These are phyloP conservation scores for Scaptomyza flava DNA, from an alignment of 2,888 invertebrate species.

Conservation along the genomic window DNA sequence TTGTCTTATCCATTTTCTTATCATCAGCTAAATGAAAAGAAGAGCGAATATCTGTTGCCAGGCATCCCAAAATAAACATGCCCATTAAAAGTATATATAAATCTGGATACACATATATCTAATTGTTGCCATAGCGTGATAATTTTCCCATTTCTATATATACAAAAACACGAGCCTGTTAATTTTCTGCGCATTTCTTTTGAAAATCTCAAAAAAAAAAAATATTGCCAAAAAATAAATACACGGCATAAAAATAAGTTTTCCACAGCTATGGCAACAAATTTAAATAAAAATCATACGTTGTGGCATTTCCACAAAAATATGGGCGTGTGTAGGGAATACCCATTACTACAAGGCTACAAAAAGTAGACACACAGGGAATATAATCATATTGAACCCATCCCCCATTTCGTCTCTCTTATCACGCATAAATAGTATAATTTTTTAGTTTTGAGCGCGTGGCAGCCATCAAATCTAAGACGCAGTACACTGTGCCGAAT, in stretches of 20 bases:
- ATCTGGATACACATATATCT: background rate
- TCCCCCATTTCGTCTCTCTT: background rate
- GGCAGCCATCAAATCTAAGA: constrained; percentile 44
- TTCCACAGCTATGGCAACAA: constrained; percentile 23
- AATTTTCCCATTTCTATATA: constrained; percentile 29
- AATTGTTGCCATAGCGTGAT: constrained; percentile 12
- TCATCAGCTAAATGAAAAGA: constrained; percentile 26
- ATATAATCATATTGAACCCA: constrained; percentile 12
- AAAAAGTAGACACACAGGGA: background rate
- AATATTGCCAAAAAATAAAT: constrained; percentile 14
- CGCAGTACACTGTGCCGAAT: constrained; percentile 36
- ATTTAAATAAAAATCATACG: constrained; percentile 9
- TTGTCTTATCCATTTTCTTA: constrained; percentile 8
- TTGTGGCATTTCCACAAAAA: constrained; percentile 23
- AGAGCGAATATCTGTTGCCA: constrained; percentile 37
- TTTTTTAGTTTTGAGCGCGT: constrained; percentile 41
- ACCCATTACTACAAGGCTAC: background rate
- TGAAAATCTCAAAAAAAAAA: constrained; percentile 39
- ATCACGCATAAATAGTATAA: constrained; percentile 38
- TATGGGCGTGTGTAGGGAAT: constrained; percentile 1
- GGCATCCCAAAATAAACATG: constrained; percentile 42
- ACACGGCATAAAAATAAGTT: constrained; percentile 44
- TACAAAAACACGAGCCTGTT: constrained; percentile 58
- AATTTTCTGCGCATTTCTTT: constrained; percentile 48
- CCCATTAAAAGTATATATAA: constrained; percentile 13